Evolutionary conservation across 2,888 invertebrate genomes (phyloP).

Genomic region (Monochamus alternatus): DNA sequence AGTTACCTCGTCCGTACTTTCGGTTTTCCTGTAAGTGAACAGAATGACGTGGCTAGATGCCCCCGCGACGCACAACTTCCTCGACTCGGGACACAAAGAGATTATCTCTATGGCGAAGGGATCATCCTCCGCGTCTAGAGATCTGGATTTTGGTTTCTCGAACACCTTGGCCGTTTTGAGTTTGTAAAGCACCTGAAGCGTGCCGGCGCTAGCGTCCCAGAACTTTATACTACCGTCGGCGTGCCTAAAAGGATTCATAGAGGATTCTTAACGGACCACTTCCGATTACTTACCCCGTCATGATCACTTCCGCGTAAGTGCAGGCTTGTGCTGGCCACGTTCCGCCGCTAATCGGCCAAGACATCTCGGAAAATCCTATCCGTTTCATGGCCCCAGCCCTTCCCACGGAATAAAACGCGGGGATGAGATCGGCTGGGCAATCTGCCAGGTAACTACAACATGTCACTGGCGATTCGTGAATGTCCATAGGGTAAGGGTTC

Average conservation of each 20-base stretch:
- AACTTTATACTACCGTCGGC: conserved; percentile 99
- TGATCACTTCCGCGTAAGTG: conserved; percentile 97
- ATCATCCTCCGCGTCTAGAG: conserved; percentile 84
- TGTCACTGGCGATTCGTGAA: conserved; percentile 99
- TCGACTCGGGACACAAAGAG: conserved; percentile 94
- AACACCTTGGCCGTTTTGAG: conserved; percentile 96
- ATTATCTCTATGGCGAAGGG: conserved; percentile 93
- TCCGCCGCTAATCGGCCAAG: conserved; percentile 98
- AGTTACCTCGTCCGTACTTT: conserved; percentile 81
- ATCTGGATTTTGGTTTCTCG: conserved; percentile 81
- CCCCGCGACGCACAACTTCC: conserved; percentile 91
- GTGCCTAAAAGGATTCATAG: conserved; percentile 77
- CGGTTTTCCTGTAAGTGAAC: conserved; percentile 95
- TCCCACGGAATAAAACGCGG: conserved; percentile 98
- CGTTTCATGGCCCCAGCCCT: conserved; percentile 81
- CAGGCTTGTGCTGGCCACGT: conserved; percentile 96
- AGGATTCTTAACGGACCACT: background rate
- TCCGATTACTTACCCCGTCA: conserved; percentile 85
- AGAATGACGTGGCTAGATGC: conserved; percentile 94
- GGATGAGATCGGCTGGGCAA: conserved; percentile 97
- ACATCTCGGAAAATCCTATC: conserved; percentile 89
- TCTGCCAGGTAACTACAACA: conserved; percentile 97
- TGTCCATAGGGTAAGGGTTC: conserved; percentile 99
- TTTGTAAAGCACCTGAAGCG: conserved; percentile 97
- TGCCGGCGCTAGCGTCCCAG: conserved; percentile 98